Evolutionary conservation across 2,888 invertebrate genomes (phyloP).

Genomic region (Lysandra coridon): DNA sequence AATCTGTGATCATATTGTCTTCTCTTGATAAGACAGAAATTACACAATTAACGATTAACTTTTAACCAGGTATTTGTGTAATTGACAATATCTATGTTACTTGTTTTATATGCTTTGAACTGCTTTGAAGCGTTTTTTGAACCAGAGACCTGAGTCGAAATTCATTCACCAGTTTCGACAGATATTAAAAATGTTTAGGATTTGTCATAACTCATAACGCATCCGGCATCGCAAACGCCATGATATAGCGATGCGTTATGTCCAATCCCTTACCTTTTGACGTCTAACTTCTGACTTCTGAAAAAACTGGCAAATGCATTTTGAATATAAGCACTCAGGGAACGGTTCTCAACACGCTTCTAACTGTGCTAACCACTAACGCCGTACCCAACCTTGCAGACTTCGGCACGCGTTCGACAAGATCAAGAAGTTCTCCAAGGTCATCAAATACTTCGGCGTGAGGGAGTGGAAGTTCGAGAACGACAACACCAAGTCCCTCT

Average conservation of each 20-base stretch:
- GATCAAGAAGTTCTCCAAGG: constrained; percentile 85
- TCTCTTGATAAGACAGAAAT: not conserved
- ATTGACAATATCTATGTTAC: not conserved
- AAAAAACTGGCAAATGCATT: not conserved
- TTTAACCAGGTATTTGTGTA: not conserved
- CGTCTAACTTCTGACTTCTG: too few species aligned
- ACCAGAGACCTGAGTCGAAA: not conserved
- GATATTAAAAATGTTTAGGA: too few species aligned
- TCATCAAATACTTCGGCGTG: constrained; percentile 86
- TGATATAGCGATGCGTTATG: not conserved
- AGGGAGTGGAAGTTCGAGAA: constrained; percentile 87
- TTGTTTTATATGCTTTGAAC: not conserved
- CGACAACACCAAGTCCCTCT: constrained; percentile 77
- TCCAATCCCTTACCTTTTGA: not conserved
- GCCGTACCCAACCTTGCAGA: constrained; percentile 64
- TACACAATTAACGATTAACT: not conserved
- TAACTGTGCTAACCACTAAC: not conserved
- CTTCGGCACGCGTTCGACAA: constrained; percentile 86
- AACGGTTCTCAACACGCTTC: not conserved
- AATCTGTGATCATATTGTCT: not conserved
- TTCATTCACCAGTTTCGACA: not conserved
- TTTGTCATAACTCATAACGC: too few species aligned
- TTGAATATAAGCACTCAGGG: not conserved
- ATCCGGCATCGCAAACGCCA: not conserved
- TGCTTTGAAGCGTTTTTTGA: not conserved